Evolutionary conservation across 1,140 invertebrate genomes (phyloP).

Genomic region (Drosophila ercepeae): DNA sequence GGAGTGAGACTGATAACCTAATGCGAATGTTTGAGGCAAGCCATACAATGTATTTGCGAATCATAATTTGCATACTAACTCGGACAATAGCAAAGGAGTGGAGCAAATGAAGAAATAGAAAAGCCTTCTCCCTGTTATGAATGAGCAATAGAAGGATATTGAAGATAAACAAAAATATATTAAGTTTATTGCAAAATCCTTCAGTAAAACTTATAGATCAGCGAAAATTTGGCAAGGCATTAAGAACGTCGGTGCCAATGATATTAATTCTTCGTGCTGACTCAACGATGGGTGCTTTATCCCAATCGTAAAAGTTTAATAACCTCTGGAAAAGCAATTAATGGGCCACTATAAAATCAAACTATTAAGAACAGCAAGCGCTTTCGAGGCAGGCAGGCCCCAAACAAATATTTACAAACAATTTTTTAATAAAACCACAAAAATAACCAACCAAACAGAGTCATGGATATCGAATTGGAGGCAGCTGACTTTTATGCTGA

Average conservation of each 20-base stretch:
- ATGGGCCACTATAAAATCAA: slow-evolving; percentile 50
- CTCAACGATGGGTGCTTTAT: slow-evolving; percentile 11
- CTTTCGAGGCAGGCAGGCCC: neutral
- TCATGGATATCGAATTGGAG: slow-evolving; percentile 9
- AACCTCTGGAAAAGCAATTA: slow-evolving; percentile 38
- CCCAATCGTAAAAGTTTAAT: slow-evolving; percentile 23
- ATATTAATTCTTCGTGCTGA: slow-evolving; percentile 17
- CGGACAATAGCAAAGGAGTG: slow-evolving; percentile 3
- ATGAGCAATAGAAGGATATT: slow-evolving; percentile 15
- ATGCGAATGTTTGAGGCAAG: slow-evolving; percentile 54
- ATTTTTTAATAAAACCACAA: slow-evolving; percentile 51
- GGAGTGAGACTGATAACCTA: slow-evolving; percentile 43
- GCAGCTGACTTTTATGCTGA: slow-evolving; percentile 55
- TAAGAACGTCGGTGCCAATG: neutral
- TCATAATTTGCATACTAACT: slow-evolving; percentile 65
- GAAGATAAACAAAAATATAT: neutral
- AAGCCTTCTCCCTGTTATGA: slow-evolving; percentile 4
- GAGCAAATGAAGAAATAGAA: slow-evolving; percentile 12
- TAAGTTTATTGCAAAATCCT: too few relatives aligned
- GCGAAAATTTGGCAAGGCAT: neutral
- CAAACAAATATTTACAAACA: slow-evolving; percentile 41
- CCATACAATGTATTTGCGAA: slow-evolving; percentile 53
- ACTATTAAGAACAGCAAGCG: slow-evolving; percentile 28
- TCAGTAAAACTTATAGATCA: too few relatives aligned
- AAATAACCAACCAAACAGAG: slow-evolving; percentile 19